Evolutionary conservation across 2,113 vertebrate species (phyloP), one percentile per base, ranked within the genome.

Genomic region (Chloropsis hardwickii): DNA sequence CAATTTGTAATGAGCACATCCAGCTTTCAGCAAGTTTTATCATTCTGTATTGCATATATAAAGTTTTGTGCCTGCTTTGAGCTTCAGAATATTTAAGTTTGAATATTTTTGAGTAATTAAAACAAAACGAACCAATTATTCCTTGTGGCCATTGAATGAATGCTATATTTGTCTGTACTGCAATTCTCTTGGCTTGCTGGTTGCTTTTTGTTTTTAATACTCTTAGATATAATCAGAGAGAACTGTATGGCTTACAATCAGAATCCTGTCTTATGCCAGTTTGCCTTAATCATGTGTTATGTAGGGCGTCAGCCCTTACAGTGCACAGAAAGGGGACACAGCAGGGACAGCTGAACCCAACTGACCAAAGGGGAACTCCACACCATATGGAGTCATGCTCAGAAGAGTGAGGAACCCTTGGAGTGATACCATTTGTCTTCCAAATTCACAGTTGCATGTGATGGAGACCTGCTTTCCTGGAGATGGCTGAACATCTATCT

Each of bases 401-500:
- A 37, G 14, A 50, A 51, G 42, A 47, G 12, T 17, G 3, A 47
- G 42, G 29, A 56, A 17, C 9, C 4, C 16, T 35, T 20, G 19
- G 7, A 47, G 19, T 29, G 3, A 33, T 2, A 3, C 4, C 0
- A 6, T 56, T 81, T 51, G 7, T 37, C 42, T 62, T 51, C n/a
- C 9, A 33, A 47, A 39, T 57, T 23, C 21, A 16, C 2, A 0
- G 2, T 3, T 33, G 18, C 0, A 0, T 4, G 6, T 37, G 33
- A 71, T 14, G 27, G 9, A 66, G 3, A 6, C 8, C 11, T 39
- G 33, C 25, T 47, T 57, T 61, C n/a, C 31, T 42, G 42, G 53
- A 77, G 4, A 45, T 20, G 33, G 7, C 5, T 40, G 13, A 40
- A 33, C 25, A 25, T 8, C 39, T 13, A 9, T 9, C 33, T 35